These are phyloP conservation scores for Nymphalis polychloros DNA, from an alignment of 2,888 invertebrate species.

Conservation along the genomic window DNA sequence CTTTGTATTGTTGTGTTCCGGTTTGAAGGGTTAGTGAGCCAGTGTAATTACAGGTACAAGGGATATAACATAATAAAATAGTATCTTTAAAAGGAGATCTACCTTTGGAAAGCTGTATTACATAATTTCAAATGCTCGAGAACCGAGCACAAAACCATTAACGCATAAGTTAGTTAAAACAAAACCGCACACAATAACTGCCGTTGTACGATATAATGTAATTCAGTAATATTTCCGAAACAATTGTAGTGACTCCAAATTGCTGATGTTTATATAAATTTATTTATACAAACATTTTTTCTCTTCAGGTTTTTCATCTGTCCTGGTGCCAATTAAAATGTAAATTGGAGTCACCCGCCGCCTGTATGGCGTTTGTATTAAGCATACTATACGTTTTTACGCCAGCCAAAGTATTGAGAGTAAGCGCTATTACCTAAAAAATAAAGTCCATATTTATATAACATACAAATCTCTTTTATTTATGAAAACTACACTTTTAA, in stretches of 20 bases:
- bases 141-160: no score
- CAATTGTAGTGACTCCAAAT: constrained; percentile 40
- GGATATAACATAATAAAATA: no score
- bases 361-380: constrained; percentile 7
- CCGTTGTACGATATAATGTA: no score
- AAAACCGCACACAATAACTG: no score
- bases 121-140: no score
- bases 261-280: constrained; percentile 37
- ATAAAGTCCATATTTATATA: background rate
- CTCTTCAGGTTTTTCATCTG: constrained; percentile 56
- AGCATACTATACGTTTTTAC: background rate
- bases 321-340: constrained; percentile 68
- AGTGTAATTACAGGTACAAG: no score
- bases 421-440: background rate
- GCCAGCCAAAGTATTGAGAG: background rate
- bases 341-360: constrained; percentile 57
- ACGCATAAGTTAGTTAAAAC: no score
- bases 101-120: no score
- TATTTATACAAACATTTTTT: constrained; percentile 34
- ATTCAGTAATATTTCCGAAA: background rate
- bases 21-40: no score
- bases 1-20: no score
- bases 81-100: no score
- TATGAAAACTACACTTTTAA: constrained; percentile 9
- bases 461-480: background rate